These are phyloP conservation scores for Ariopsis seemanni DNA, from an alignment of 2,113 vertebrate species.

Conservation along the genomic window DNA sequence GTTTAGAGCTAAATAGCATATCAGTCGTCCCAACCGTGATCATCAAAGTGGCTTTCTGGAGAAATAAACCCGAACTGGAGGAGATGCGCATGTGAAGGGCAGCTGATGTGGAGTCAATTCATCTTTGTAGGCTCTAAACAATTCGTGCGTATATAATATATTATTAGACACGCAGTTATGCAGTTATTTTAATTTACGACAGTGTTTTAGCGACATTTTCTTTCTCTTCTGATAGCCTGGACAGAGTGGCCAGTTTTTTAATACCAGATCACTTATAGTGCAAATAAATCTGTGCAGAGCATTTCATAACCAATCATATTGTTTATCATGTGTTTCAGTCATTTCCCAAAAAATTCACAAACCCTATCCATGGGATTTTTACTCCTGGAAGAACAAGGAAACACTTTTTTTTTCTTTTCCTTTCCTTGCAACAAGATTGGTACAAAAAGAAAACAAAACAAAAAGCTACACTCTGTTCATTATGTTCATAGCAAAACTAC, in stretches of 20 bases:
- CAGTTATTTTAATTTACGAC: background rate
- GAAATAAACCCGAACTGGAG: background rate
- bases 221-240: background rate
- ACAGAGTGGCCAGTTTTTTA: background rate
- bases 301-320: background rate
- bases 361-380: background rate
- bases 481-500: slow-evolving; percentile 32
- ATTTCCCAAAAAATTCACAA: background rate
- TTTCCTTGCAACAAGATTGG: background rate
- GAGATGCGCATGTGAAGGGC: background rate
- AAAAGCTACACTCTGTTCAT: background rate
- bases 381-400: background rate
- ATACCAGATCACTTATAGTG: background rate
- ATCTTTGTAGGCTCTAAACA: background rate
- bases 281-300: background rate
- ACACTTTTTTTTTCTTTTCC: background rate
- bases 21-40: background rate
- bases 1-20: background rate
- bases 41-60: background rate
- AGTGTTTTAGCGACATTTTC: background rate
- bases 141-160: background rate
- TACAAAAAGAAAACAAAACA: background rate
- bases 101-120: background rate
- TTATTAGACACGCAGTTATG: background rate
- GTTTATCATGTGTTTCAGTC: background rate